phyloP scores from a whole-genome alignment of 2,888 invertebrate species.

The Andrena marginata region DNA sequence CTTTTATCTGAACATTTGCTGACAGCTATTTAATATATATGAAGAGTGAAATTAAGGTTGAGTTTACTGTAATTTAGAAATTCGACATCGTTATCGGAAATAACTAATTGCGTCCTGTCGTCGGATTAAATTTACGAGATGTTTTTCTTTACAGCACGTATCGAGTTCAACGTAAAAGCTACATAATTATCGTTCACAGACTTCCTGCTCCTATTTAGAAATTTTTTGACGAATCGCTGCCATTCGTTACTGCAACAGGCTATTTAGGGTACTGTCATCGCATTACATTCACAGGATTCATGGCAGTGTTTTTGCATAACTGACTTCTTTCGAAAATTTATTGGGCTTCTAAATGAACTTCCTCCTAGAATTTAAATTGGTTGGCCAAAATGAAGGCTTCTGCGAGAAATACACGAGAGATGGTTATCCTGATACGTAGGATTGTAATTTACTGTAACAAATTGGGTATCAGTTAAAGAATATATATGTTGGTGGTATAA shows the following conservation, averaged over 20 bases:
- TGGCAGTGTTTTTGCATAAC: neutral
- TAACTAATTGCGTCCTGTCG: constrained; percentile 1
- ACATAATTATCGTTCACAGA: neutral
- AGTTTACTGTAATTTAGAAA: neutral
- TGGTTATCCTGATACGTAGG: neutral
- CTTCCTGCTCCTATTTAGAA: constrained; percentile 6
- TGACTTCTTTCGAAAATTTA: neutral
- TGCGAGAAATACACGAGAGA: too few species aligned
- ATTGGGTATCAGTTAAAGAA: neutral
- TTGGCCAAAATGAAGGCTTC: too few species aligned
- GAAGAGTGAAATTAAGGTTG: constrained; percentile 10
- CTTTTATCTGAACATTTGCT: neutral
- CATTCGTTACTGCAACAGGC: neutral
- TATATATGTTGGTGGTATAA: neutral
- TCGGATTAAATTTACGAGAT: neutral
- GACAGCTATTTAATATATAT: neutral
- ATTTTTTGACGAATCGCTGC: neutral
- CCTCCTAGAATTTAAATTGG: neutral
- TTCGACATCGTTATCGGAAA: neutral
- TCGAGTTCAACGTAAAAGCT: neutral
- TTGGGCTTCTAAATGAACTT: neutral
- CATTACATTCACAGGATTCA: neutral
- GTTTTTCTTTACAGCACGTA: neutral
- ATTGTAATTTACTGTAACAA: neutral
- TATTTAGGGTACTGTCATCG: neutral